These are phyloP conservation scores for Mionectes macconnelli DNA, from an alignment of 2,113 vertebrate species.

Conservation along the genomic window DNA sequence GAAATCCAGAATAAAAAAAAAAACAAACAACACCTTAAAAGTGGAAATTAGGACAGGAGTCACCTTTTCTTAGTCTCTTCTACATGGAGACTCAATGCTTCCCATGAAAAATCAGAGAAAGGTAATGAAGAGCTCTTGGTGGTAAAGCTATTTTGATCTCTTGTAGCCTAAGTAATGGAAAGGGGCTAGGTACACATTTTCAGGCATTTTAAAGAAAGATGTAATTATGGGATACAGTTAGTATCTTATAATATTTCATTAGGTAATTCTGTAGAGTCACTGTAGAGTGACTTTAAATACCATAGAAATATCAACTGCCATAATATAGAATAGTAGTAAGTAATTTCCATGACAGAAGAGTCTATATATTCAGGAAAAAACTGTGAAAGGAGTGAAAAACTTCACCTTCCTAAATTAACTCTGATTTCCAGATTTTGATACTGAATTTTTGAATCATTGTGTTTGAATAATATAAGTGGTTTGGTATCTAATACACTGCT, in stretches of 20 bases:
- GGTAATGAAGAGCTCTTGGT: not conserved
- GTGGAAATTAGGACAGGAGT: not conserved
- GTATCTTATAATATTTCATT: not conserved
- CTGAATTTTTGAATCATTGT: not conserved
- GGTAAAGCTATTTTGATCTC: not conserved
- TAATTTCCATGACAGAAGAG: not conserved
- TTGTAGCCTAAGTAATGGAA: not conserved
- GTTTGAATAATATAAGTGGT: not conserved
- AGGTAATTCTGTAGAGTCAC: not conserved
- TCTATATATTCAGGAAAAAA: not conserved
- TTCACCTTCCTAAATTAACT: not conserved
- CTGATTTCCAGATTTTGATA: not conserved
- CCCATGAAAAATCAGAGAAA: not conserved
- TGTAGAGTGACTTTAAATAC: not conserved
- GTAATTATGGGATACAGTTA: not conserved
- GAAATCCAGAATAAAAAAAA: no score
- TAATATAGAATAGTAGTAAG: not conserved
- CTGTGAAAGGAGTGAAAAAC: not conserved
- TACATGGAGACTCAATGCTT: not conserved
- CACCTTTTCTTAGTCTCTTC: not conserved
- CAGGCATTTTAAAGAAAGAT: not conserved
- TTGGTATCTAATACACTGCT: not conserved
- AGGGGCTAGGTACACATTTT: not conserved
- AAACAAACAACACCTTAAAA: not conserved
- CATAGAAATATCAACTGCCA: not conserved